phyloP scores from a whole-genome alignment of 2,888 invertebrate genomes.

The Volucella inanis region DNA sequence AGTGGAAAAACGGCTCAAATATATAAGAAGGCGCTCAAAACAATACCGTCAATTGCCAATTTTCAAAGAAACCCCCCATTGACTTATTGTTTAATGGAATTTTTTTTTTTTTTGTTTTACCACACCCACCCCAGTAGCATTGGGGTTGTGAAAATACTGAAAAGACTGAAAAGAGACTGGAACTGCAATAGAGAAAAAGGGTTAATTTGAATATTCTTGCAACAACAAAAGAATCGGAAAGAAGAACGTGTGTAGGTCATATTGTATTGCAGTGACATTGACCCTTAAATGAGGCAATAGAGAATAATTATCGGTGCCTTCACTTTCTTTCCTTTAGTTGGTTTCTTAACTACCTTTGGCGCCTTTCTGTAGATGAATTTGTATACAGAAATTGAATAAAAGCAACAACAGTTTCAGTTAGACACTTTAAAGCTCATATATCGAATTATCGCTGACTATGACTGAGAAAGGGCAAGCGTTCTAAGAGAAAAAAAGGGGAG shows the following conservation, averaged over 20 bases:
- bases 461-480: no score
- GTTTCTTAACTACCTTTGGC: no score
- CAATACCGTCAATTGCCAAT: conserved; percentile 54
- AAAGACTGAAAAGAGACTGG: not conserved
- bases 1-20: conserved; percentile 39
- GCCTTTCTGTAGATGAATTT: no score
- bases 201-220: conserved; percentile 27
- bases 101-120: not conserved
- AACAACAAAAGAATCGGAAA: not conserved
- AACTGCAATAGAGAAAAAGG: conserved; percentile 11
- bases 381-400: no score
- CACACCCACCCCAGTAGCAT: not conserved
- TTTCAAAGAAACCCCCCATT: conserved; percentile 58
- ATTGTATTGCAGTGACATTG: conserved; percentile 61
- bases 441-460: no score
- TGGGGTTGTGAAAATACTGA: not conserved
- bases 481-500: no score
- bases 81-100: conserved; percentile 58
- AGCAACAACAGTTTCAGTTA: no score
- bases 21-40: conserved; percentile 29
- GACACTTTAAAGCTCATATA: no score
- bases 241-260: conserved; percentile 26
- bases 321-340: not conserved
- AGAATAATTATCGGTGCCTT: conserved; percentile 28
- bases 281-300: conserved; percentile 55